phyloP scores from a whole-genome alignment of 37 sponge, comb jelly and placozoan species.

The Dysidea cf. avara region DNA sequence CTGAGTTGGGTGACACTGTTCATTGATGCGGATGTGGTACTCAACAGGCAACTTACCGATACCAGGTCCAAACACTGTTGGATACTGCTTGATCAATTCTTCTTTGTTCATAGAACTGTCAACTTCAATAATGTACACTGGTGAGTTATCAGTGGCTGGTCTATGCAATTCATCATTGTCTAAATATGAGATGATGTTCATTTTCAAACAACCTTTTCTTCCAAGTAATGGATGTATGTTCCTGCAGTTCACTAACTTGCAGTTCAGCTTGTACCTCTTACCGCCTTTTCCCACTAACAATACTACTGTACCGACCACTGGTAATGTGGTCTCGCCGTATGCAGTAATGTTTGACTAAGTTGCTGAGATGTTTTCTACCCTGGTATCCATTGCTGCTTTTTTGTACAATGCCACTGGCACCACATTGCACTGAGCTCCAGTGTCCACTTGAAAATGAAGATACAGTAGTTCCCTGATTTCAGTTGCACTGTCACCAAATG shows the following conservation, averaged over 20 bases:
- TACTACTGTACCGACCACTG: conserved; percentile 12
- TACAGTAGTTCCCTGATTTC: conserved; percentile 27
- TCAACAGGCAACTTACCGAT: conserved; percentile 22
- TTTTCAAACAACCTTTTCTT: conserved; percentile 4
- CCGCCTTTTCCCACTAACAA: conserved; percentile 8
- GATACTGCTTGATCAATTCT: conserved; percentile 14
- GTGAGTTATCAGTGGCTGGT: neutral
- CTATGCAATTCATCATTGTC: conserved; percentile 29
- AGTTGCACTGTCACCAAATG: conserved; percentile 33
- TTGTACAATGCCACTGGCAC: conserved; percentile 29
- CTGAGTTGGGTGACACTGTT: conserved; percentile 3
- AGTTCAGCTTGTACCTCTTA: conserved; percentile 1
- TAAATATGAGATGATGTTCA: conserved; percentile 18
- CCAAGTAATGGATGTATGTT: conserved; percentile 25
- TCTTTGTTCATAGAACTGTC: neutral
- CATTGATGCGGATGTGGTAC: conserved; percentile 35
- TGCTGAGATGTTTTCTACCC: neutral
- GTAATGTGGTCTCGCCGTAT: conserved; percentile 23
- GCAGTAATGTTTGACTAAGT: conserved; percentile 3
- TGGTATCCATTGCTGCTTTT: conserved; percentile 9
- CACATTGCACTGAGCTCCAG: conserved; percentile 47
- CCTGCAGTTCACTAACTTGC: conserved; percentile 9
- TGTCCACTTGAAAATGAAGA: conserved; percentile 39
- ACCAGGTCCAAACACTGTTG: conserved; percentile 8
- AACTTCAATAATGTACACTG: neutral